These are phyloP conservation scores for Notamacropus eugenii DNA, from an alignment of 2,797 vertebrate genomes.

Conservation along the genomic window DNA sequence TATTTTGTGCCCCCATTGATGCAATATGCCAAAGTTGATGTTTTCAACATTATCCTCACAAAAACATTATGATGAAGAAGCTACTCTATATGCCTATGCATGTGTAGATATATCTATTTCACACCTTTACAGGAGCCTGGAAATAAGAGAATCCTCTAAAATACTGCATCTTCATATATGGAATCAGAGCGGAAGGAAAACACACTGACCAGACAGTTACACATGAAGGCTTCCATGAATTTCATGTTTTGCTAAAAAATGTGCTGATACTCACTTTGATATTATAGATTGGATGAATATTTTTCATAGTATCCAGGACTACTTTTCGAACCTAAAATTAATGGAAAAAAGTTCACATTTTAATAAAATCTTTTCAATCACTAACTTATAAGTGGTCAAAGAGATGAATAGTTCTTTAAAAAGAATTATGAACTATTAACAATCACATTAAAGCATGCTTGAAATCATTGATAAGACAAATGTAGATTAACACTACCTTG, in stretches of 20 bases:
- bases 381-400: background rate
- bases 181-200: background rate
- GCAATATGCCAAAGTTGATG: background rate
- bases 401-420: background rate
- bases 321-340: conserved; percentile 94
- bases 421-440: background rate
- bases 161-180: background rate
- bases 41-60: background rate
- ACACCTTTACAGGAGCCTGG: background rate
- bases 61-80: background rate
- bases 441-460: background rate
- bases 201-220: background rate
- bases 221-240: background rate
- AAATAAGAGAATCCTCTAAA: background rate
- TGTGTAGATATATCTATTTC: background rate
- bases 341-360: conserved; percentile 38
- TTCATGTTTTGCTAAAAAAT: background rate
- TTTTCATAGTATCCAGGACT: conserved; percentile 98
- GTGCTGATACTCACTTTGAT: conserved; percentile 90
- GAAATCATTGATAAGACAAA: background rate
- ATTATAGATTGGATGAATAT: conserved; percentile 99
- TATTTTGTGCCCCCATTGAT: background rate
- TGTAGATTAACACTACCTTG: background rate
- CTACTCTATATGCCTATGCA: background rate
- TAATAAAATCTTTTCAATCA: background rate